These are phyloP conservation scores for Columbina picui DNA, from an alignment of 2,113 vertebrate species.

Conservation along the genomic window DNA sequence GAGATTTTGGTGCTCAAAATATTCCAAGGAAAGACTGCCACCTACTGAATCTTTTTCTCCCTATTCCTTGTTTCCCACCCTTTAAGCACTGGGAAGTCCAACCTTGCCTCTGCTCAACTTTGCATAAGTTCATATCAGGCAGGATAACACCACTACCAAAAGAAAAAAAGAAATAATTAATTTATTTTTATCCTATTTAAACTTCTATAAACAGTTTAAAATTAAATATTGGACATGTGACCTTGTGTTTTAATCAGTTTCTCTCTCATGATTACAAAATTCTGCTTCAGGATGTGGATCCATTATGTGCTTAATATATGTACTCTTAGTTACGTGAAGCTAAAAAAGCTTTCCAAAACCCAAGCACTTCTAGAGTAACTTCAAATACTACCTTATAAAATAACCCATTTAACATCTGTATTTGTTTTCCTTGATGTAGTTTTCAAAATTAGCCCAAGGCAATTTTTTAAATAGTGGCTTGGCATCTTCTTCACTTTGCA, in stretches of 20 bases:
- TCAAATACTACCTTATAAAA: not conserved
- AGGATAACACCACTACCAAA: not conserved
- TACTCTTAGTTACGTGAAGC: not conserved
- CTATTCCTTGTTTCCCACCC: not conserved
- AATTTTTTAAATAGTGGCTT: not conserved
- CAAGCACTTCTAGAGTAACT: not conserved
- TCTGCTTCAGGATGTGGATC: not conserved
- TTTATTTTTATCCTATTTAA: not conserved
- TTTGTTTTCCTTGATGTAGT: not conserved
- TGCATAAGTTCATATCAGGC: too few relatives aligned
- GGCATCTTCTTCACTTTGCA: not conserved
- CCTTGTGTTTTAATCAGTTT: not conserved
- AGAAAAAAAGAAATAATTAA: not conserved
- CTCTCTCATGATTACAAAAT: not conserved
- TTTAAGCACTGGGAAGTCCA: not conserved
- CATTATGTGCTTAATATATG: rapidly evolving
- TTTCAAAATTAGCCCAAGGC: not conserved
- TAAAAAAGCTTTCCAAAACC: not conserved
- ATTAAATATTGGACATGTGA: not conserved
- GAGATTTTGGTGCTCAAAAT: not conserved
- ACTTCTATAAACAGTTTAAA: not conserved
- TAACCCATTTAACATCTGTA: not conserved
- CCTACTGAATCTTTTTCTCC: slow-evolving; percentile 44
- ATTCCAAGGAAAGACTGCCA: slow-evolving; percentile 57
- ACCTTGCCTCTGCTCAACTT: not conserved